Conservation (phyloP, 1,140 invertebrate species). For the Bemisia tabaci region DNA sequence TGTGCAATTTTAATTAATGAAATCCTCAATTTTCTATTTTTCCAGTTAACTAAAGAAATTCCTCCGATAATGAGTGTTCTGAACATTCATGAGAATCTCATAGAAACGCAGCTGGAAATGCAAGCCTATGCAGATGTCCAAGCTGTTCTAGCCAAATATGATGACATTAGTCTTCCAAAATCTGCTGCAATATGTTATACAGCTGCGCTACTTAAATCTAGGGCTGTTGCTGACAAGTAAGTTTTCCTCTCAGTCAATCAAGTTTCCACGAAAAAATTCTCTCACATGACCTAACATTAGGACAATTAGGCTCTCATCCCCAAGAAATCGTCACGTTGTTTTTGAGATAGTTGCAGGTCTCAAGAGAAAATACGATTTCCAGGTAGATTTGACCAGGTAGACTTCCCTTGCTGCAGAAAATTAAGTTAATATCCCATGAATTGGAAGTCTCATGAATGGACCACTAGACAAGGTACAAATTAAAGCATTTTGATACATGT, state of each 20-base stretch:
- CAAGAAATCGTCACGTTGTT: no score
- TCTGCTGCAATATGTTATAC: constrained; percentile 97
- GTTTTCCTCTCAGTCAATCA: constrained; percentile 23
- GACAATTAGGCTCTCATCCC: no score
- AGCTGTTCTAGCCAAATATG: constrained; percentile 90
- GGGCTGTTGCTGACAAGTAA: constrained; percentile 82
- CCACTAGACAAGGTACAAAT: no score
- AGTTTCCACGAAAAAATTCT: no score
- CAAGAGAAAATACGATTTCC: no score
- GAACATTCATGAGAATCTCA: constrained; percentile 94
- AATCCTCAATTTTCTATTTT: constrained; percentile 18
- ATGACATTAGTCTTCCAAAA: constrained; percentile 89
- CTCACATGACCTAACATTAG: no score
- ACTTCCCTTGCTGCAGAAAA: constrained; percentile 2
- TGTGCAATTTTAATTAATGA: no score
- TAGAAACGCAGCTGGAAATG: constrained; percentile 89
- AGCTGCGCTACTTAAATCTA: constrained; percentile 82
- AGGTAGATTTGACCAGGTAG: no score
- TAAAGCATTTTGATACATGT: no score
- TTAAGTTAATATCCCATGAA: no score
- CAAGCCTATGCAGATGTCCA: constrained; percentile 95
- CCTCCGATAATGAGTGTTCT: constrained; percentile 91
- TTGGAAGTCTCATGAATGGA: no score
- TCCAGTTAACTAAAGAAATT: constrained; percentile 85
- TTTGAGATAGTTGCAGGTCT: no score